These are phyloP conservation scores for Strix uralensis DNA, from an alignment of 2,113 vertebrate genomes.

Conservation along the genomic window DNA sequence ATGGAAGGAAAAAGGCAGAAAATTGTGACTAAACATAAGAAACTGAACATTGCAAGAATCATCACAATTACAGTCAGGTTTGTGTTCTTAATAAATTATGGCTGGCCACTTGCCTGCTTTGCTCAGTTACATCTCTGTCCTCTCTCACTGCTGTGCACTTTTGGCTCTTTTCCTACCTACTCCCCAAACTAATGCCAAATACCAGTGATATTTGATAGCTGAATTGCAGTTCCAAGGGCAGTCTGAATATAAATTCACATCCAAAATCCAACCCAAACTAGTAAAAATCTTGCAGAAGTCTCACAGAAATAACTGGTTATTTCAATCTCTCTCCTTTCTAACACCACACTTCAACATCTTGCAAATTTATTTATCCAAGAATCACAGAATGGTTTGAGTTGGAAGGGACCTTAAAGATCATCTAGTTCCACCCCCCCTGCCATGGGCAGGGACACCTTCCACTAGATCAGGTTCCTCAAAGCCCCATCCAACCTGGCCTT, in stretches of 20 bases:
- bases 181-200: not conserved
- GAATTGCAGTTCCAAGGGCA: not conserved
- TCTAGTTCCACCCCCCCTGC: too few relatives aligned
- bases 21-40: not conserved
- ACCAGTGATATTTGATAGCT: not conserved
- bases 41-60: not conserved
- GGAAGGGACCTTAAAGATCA: too few relatives aligned
- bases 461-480: too few relatives aligned
- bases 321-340: not conserved
- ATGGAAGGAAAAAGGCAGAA: not conserved
- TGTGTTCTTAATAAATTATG: not conserved
- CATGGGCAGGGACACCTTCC: too few relatives aligned
- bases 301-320: not conserved
- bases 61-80: not conserved
- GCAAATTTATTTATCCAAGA: not conserved
- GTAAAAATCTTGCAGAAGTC: not conserved
- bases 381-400: too few relatives aligned
- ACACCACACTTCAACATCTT: not conserved
- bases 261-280: not conserved
- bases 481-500: too few relatives aligned
- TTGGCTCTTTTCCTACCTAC: not conserved
- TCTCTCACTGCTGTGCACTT: not conserved
- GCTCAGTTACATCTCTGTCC: not conserved
- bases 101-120: not conserved
- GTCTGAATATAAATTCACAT: not conserved